These are phyloP conservation scores for Mechanitis mazaeus DNA, from an alignment of 2,888 invertebrate species.

Conservation along the genomic window DNA sequence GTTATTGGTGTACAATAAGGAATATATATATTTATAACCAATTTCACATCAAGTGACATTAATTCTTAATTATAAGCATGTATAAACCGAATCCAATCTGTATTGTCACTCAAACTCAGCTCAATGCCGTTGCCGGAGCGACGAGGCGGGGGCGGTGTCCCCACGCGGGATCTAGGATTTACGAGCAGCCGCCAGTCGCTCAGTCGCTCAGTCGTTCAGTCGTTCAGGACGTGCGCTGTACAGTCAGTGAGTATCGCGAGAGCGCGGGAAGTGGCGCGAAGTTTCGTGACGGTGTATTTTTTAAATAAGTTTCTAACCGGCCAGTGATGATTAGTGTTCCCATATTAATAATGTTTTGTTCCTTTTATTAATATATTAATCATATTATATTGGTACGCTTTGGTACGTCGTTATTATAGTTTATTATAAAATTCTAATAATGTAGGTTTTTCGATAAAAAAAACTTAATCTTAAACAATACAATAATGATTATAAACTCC, in stretches of 20 bases:
- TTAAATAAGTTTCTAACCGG: conserved; percentile 7
- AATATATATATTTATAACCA: too few species aligned
- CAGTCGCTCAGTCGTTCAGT: conserved; percentile 2
- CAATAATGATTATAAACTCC: too few species aligned
- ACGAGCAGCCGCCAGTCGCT: conserved; percentile 38
- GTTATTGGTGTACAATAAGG: too few species aligned
- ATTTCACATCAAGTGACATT: background rate
- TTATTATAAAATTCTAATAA: too few species aligned
- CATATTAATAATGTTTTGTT: too few species aligned
- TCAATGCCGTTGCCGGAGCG: conserved; percentile 55
- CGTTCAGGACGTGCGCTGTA: conserved; percentile 33
- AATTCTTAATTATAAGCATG: conserved; percentile 7
- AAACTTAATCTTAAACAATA: too few species aligned
- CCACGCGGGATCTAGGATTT: conserved; percentile 38
- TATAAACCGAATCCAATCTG: conserved; percentile 51
- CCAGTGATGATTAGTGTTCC: too few species aligned
- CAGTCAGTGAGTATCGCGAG: conserved; percentile 33
- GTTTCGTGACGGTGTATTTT: conserved; percentile 19
- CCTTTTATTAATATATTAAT: too few species aligned
- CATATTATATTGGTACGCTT: too few species aligned
- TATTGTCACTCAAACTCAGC: conserved; percentile 26
- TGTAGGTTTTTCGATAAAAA: too few species aligned
- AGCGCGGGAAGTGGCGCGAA: conserved; percentile 36
- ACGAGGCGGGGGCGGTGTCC: conserved; percentile 41
- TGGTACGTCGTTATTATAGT: too few species aligned